Conservation (phyloP, 2,113 vertebrate species). For the Jacana jacana region DNA sequence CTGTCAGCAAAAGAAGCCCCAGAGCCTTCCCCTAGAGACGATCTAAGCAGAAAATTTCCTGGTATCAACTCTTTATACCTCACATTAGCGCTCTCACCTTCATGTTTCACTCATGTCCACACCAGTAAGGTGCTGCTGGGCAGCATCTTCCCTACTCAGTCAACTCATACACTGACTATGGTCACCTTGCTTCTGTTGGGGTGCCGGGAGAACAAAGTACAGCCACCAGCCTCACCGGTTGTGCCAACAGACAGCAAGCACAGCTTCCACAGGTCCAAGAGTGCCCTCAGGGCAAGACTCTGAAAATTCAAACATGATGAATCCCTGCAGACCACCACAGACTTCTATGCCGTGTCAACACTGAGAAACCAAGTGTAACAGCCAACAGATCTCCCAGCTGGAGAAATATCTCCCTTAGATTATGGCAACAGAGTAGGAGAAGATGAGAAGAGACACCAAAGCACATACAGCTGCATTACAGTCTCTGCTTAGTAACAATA, state of each 20-base stretch:
- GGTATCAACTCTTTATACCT: not conserved
- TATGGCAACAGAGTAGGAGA: not conserved
- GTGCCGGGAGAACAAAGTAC: not conserved
- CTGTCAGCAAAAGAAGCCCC: not conserved
- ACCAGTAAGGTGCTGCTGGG: not conserved
- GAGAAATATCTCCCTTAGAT: not conserved
- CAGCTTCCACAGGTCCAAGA: not conserved
- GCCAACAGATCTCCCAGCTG: not conserved
- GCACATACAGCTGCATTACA: too few species aligned
- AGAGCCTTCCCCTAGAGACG: not conserved
- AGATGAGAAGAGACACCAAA: not conserved
- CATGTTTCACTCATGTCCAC: not conserved
- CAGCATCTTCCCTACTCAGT: not conserved
- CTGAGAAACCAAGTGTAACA: not conserved
- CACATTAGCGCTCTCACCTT: not conserved
- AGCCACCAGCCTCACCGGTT: not conserved
- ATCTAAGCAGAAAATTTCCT: not conserved
- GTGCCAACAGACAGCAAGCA: not conserved
- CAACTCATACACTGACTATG: fast-evolving
- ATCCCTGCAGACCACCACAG: not conserved
- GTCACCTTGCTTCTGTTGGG: not conserved
- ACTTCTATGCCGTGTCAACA: not conserved
- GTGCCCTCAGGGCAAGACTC: not conserved
- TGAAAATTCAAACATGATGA: not conserved
- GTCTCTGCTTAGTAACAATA: not conserved